Evolutionary conservation across 1,140 invertebrate genomes (phyloP).

Genomic region (Drosophila tani): DNA sequence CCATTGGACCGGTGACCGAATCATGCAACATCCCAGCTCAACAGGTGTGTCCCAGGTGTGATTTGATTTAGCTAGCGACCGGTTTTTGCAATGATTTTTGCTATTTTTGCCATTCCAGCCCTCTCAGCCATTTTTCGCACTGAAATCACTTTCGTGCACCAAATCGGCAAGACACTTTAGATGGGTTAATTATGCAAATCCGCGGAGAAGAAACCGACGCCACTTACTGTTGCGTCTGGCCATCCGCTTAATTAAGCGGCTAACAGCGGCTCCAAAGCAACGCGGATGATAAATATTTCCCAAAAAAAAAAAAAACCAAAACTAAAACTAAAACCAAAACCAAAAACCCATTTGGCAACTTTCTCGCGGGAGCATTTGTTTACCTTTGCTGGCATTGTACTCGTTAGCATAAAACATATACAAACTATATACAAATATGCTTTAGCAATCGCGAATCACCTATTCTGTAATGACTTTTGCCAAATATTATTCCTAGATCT

Average conservation of each 20-base stretch:
- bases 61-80: slow-evolving; percentile 16
- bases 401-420: slow-evolving; percentile 24
- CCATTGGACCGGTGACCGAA: slow-evolving; percentile 5
- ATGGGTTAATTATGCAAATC: slow-evolving; percentile 56
- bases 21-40: slow-evolving; percentile 8
- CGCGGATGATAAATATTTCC: slow-evolving; percentile 14
- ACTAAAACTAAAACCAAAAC: background rate
- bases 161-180: slow-evolving; percentile 57
- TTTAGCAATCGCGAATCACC: slow-evolving; percentile 6
- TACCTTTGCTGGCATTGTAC: slow-evolving; percentile 16
- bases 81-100: slow-evolving; percentile 25
- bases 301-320: background rate
- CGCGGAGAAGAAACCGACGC: slow-evolving; percentile 27
- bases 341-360: slow-evolving; percentile 38
- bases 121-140: slow-evolving; percentile 13
- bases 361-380: slow-evolving; percentile 13
- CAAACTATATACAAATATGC: background rate
- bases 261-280: background rate
- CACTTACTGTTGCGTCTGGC: slow-evolving; percentile 27
- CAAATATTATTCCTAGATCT: slow-evolving; percentile 25
- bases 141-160: slow-evolving; percentile 42
- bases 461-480: slow-evolving; percentile 21
- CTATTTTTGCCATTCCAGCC: slow-evolving; percentile 8
- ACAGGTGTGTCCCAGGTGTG: slow-evolving; percentile 30
- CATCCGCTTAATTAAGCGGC: slow-evolving; percentile 40